Evolutionary conservation across 2,888 invertebrate genomes (phyloP), one percentile per base, ranked within the genome.

Genomic region (Trissolcus brochymenae): DNA sequence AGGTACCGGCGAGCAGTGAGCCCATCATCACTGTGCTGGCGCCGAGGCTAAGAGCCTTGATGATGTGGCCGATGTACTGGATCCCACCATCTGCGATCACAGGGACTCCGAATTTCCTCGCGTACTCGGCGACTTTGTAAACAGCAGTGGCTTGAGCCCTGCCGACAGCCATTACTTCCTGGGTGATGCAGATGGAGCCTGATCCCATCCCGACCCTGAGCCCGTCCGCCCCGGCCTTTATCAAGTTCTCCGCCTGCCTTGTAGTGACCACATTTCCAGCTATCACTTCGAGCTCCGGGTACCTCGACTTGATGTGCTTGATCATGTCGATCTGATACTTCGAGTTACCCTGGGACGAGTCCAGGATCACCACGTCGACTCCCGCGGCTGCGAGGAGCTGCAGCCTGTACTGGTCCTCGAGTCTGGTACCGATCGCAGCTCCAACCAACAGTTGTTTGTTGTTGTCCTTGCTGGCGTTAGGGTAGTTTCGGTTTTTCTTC

Each of bases 11-110:
- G 75, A 99, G 90, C 81, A 99, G 91, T 0, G 98, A 98, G 1
- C 99, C 99, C 99, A 99, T 99, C 99, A 99, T 99, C 0, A 98
- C 98, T 90, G 97, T 95, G 0, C 96, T 96, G 2, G 98, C 98
- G 40, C 98, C 98, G 49, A 98, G 90, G 13, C 97, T 93, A 68
- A 98, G 89, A 0, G 97, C 98, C 90, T 99, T 99, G 2, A 97
- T 96, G 2, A 97, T 96, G 87, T 99, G 98, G 0, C 99, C 99
- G 59, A 98, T 96, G 64, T 95, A 96, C 84, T 97, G 96, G 79
- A 99, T 97, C 6, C 99, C 99, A 80, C 99, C 99, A 91, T 99
- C 99, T 13, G 99, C 99, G 83, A 99, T 97, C 1, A 99, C 94
- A 2, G 99, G 99, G n/a, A 99, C 95, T 78, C 95, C 95, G 88